Conservation (phyloP, 2,888 invertebrate genomes). For the Acleris emargana region DNA sequence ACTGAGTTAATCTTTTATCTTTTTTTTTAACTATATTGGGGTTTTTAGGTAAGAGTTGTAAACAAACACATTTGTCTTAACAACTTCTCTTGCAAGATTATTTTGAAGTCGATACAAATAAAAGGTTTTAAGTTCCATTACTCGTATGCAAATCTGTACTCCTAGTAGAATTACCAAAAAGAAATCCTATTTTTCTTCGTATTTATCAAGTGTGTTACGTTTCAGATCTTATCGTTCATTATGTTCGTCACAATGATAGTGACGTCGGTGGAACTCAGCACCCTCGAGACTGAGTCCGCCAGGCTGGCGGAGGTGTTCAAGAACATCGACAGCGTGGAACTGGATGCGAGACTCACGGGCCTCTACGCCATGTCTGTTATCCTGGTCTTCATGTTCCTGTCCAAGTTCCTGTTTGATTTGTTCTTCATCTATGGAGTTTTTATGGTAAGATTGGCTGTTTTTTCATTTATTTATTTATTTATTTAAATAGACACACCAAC, state of each 20-base stretch:
- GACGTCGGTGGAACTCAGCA: constrained; percentile 48
- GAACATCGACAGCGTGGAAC: constrained; percentile 46
- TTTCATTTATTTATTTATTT: too few species aligned
- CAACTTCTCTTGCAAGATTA: too few species aligned
- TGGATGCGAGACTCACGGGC: constrained; percentile 61
- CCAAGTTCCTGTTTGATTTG: constrained; percentile 68
- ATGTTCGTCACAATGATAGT: constrained; percentile 61
- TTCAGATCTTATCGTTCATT: constrained; percentile 61
- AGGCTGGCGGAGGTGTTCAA: background rate
- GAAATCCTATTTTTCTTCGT: background rate
- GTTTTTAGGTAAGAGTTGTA: too few species aligned
- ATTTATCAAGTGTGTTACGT: constrained; percentile 22
- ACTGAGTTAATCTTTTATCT: too few species aligned
- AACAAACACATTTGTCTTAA: too few species aligned
- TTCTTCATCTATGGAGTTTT: constrained; percentile 66
- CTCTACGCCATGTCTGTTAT: constrained; percentile 70
- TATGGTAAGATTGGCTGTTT: constrained; percentile 49
- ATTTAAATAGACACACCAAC: too few species aligned
- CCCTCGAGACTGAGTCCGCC: constrained; percentile 42
- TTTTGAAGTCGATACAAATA: too few species aligned
- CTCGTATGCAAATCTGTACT: background rate
- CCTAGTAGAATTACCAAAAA: too few species aligned
- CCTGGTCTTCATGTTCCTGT: constrained; percentile 65
- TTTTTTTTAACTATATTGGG: too few species aligned
- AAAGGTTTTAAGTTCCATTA: background rate